Evolutionary conservation across 2,797 vertebrate genomes (phyloP).

Genomic region (Ptychadena robeensis): DNA sequence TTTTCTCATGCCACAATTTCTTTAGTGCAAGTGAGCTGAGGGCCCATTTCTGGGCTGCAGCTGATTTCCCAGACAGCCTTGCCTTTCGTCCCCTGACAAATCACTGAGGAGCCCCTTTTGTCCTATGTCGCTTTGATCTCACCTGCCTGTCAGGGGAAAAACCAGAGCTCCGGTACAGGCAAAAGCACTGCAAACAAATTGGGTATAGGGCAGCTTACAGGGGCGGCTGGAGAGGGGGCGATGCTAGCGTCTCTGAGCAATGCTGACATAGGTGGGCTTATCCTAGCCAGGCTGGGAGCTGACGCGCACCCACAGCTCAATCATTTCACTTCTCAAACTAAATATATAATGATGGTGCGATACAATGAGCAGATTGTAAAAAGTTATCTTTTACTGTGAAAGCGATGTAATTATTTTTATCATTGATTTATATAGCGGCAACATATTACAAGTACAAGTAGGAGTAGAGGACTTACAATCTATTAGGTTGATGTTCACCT

Average conservation of each 20-base stretch:
- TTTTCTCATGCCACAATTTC: constrained; percentile 87
- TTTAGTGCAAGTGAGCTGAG: constrained; percentile 86
- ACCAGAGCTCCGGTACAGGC: constrained; percentile 80
- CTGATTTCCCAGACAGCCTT: constrained; percentile 80
- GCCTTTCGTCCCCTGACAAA: constrained; percentile 91
- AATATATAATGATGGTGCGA: no score
- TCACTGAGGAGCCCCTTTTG: constrained; percentile 92
- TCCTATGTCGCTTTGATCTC: constrained; percentile 88
- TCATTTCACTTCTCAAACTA: background rate
- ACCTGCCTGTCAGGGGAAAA: constrained; percentile 91
- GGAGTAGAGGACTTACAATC: no score
- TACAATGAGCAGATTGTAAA: no score
- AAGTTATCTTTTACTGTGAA: no score
- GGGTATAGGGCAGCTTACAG: constrained; percentile 70
- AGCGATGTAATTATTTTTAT: no score
- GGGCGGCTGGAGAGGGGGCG: constrained; percentile 28
- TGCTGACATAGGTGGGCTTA: background rate
- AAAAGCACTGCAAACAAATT: constrained; percentile 87
- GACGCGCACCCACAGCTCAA: constrained; percentile 21
- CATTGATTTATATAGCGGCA: no score
- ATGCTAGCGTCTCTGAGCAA: background rate
- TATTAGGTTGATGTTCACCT: no score
- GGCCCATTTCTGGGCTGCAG: constrained; percentile 78
- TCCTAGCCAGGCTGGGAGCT: background rate
- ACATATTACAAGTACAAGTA: no score